Percentiles rank a stretch among this genome's conserved stretches.
Evolutionary conservation across 2,113 vertebrate genomes (phyloP).

Genomic region (Vidua macroura): DNA sequence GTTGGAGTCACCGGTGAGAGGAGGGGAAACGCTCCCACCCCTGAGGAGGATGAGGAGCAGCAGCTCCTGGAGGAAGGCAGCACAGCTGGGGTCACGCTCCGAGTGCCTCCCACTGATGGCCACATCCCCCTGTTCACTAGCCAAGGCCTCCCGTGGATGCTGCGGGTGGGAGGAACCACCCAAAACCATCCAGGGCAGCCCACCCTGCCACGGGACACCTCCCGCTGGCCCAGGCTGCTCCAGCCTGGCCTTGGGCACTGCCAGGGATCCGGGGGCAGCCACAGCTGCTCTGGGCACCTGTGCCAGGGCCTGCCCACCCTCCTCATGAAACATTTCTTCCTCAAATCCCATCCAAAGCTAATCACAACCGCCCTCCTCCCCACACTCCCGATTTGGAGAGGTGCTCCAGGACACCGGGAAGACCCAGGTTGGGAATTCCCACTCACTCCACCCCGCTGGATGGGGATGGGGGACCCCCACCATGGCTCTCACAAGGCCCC

Average conservation of each 20-base stretch:
- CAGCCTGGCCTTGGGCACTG: neutral
- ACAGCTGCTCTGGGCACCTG: neutral
- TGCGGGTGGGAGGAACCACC: neutral
- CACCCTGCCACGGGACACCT: neutral
- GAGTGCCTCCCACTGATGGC: fast-evolving
- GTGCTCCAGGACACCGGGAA: fast-evolving
- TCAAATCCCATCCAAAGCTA: neutral
- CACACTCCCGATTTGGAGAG: fast-evolving
- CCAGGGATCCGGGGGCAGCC: neutral
- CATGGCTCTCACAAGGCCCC: fast-evolving
- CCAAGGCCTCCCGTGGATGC: neutral
- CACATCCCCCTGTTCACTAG: neutral
- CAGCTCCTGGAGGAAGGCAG: neutral
- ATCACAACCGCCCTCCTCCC: neutral
- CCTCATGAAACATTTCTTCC: neutral
- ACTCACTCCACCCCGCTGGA: fast-evolving
- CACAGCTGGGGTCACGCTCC: neutral
- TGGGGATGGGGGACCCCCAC: neutral
- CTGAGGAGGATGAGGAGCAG: neutral
- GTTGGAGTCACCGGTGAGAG: conserved; percentile 5
- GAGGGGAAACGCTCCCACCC: conserved; percentile 18
- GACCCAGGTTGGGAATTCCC: neutral
- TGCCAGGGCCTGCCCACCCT: neutral
- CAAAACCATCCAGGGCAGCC: neutral
- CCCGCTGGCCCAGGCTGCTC: neutral